Percentiles rank a stretch among this genome's conserved stretches.
Evolutionary conservation across 2,888 invertebrate genomes (phyloP).

Genomic region (Clepsis dumicolana): DNA sequence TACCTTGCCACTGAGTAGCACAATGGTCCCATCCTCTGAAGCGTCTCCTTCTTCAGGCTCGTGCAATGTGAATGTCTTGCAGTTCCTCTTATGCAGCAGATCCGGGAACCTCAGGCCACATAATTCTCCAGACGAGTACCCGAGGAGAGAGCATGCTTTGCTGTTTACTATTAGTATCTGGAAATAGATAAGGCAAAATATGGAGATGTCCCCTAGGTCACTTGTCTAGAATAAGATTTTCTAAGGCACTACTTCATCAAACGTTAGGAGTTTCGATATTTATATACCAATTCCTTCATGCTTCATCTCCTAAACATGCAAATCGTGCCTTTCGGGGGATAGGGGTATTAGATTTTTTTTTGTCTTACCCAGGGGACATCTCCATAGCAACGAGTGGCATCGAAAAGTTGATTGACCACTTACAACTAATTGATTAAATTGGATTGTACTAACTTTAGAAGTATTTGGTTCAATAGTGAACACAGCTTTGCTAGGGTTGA

Average conservation of each 20-base stretch:
- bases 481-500: slow-evolving; percentile 89
- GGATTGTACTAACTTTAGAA: slow-evolving; percentile 81
- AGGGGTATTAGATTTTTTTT: too few species aligned
- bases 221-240: too few species aligned
- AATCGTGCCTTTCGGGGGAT: too few species aligned
- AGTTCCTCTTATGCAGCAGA: slow-evolving; percentile 81
- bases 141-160: slow-evolving; percentile 87
- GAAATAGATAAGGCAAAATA: too few species aligned
- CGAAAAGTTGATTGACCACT: too few species aligned
- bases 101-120: slow-evolving; percentile 83
- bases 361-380: too few species aligned
- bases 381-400: too few species aligned
- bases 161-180: slow-evolving; percentile 89
- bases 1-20: slow-evolving; percentile 88
- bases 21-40: slow-evolving; percentile 86
- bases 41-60: slow-evolving; percentile 81
- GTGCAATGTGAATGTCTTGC: slow-evolving; percentile 77
- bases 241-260: too few species aligned
- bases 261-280: too few species aligned
- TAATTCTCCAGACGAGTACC: slow-evolving; percentile 84
- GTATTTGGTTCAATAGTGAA: slow-evolving; percentile 88
- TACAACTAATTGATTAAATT: neutral
- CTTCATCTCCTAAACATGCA: too few species aligned
- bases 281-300: too few species aligned
- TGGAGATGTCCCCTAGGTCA: too few species aligned